Percentiles rank a stretch among this genome's conserved stretches.
Evolutionary conservation across 1,140 invertebrate species (phyloP).

Genomic region (Macrostomum lignano): DNA sequence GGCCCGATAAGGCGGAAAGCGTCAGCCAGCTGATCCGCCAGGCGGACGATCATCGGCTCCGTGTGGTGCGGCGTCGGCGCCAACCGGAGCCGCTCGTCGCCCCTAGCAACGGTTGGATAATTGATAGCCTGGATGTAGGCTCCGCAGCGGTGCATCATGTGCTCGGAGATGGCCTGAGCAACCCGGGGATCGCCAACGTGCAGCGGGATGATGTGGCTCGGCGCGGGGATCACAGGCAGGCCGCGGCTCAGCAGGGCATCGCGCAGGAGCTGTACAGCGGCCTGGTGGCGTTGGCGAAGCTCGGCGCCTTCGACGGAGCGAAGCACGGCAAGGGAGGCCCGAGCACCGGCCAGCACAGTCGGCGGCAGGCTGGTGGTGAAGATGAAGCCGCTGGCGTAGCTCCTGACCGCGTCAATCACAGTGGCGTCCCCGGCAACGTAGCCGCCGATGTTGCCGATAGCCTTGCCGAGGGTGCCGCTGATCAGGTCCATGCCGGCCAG

Average conservation of each 20-base stretch:
- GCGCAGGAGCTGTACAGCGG: conserved; percentile 57
- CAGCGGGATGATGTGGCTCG: conserved; percentile 85
- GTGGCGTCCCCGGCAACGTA: conserved; percentile 53
- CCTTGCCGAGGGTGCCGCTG: conserved; percentile 56
- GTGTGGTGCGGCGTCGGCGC: conserved; percentile 79
- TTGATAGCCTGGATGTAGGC: conserved; percentile 91
- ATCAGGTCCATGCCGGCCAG: conserved; percentile 75
- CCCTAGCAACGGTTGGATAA: conserved; percentile 73
- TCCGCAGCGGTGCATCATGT: conserved; percentile 48
- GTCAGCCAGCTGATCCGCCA: conserved; percentile 44
- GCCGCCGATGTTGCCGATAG: conserved; percentile 53
- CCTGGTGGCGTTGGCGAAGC: conserved; percentile 48
- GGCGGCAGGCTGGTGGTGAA: conserved; percentile 88
- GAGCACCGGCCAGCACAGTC: conserved; percentile 54
- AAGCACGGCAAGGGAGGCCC: conserved; percentile 41
- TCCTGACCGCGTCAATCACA: conserved; percentile 66
- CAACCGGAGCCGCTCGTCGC: conserved; percentile 62
- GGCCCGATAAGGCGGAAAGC: too few species aligned
- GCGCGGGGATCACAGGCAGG: conserved; percentile 60
- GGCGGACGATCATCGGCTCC: conserved; percentile 54
- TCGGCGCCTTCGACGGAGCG: conserved; percentile 52
- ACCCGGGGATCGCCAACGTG: conserved; percentile 40
- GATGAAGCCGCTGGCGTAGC: conserved; percentile 71
- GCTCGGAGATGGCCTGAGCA: conserved; percentile 61
- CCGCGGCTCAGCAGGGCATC: conserved; percentile 45